A percentile compares a stretch with the other conserved stretches of the same genome.
These are phyloP conservation scores for Euglossa dilemma DNA, from an alignment of 1,140 invertebrate species.

Conservation along the genomic window DNA sequence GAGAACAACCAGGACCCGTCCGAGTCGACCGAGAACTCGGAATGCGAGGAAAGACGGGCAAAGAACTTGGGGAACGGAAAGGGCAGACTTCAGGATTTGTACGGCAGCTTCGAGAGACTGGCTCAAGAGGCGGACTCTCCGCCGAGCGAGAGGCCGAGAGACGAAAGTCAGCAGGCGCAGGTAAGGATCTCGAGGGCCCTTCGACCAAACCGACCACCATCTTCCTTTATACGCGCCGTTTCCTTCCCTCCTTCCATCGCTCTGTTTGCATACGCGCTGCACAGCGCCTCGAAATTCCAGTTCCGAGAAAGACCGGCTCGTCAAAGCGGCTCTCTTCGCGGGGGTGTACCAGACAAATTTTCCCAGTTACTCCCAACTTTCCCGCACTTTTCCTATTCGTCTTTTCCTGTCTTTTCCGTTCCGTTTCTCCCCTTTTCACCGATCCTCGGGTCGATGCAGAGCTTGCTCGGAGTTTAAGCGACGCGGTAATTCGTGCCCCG, in stretches of 20 bases:
- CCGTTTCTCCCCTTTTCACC: too few relatives aligned
- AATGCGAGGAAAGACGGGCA: slow-evolving; percentile 71
- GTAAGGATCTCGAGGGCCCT: slow-evolving; percentile 43
- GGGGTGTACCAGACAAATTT: too few relatives aligned
- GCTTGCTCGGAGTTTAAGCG: too few relatives aligned
- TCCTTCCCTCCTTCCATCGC: not conserved
- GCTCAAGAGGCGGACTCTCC: slow-evolving; percentile 74
- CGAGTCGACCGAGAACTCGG: slow-evolving; percentile 73
- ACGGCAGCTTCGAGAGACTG: slow-evolving; percentile 81
- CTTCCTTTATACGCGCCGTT: too few relatives aligned
- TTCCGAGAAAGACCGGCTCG: not conserved
- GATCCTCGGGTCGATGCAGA: too few relatives aligned
- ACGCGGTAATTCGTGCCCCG: too few relatives aligned
- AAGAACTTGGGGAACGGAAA: slow-evolving; percentile 72
- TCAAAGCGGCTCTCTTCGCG: too few relatives aligned
- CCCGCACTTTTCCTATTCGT: too few relatives aligned
- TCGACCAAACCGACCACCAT: not conserved
- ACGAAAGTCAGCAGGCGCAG: slow-evolving; percentile 80
- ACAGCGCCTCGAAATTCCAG: not conserved
- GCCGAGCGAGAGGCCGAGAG: slow-evolving; percentile 73
- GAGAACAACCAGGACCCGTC: slow-evolving; percentile 84
- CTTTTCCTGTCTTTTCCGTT: too few relatives aligned
- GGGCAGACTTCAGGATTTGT: slow-evolving; percentile 78
- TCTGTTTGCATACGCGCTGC: not conserved
- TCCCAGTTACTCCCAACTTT: too few relatives aligned